phyloP scores from a whole-genome alignment of 2,888 invertebrate species.

The Acrocera orbiculus region DNA sequence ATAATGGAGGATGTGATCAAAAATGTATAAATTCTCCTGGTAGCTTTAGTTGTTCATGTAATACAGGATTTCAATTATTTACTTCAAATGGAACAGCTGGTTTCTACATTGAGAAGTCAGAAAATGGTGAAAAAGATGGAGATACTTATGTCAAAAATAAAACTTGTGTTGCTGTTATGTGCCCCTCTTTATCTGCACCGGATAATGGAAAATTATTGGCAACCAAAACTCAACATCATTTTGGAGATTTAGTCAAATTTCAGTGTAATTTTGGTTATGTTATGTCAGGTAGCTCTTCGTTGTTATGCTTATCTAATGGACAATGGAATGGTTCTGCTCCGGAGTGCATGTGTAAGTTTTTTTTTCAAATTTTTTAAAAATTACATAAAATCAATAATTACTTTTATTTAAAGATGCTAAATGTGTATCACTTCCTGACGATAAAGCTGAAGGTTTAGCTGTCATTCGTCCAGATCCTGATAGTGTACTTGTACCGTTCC shows the following conservation, averaged over 20 bases:
- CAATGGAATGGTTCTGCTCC: constrained; percentile 89
- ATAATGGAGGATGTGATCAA: constrained; percentile 85
- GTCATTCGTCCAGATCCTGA: constrained; percentile 63
- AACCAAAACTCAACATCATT: constrained; percentile 68
- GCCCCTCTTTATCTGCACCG: constrained; percentile 54
- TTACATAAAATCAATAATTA: too few species aligned
- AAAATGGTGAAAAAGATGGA: constrained; percentile 75
- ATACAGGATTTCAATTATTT: constrained; percentile 81
- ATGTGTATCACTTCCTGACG: constrained; percentile 77
- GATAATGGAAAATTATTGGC: constrained; percentile 73
- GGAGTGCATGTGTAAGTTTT: constrained; percentile 71
- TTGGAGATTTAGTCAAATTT: constrained; percentile 76
- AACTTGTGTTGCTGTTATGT: constrained; percentile 88
- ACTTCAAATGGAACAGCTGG: constrained; percentile 79
- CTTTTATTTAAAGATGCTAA: constrained; percentile 65
- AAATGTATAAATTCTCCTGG: constrained; percentile 84
- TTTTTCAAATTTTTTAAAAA: neutral
- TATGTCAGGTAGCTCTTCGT: constrained; percentile 69
- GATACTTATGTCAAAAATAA: constrained; percentile 82
- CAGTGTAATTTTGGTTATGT: constrained; percentile 91
- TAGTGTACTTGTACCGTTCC: constrained; percentile 71
- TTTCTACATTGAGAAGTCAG: constrained; percentile 57
- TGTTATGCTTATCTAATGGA: constrained; percentile 77
- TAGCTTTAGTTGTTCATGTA: constrained; percentile 73
- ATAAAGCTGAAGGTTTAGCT: constrained; percentile 68